These are phyloP conservation scores for Pogonomyrmex californicus DNA, from an alignment of 1,140 invertebrate species.

Conservation along the genomic window DNA sequence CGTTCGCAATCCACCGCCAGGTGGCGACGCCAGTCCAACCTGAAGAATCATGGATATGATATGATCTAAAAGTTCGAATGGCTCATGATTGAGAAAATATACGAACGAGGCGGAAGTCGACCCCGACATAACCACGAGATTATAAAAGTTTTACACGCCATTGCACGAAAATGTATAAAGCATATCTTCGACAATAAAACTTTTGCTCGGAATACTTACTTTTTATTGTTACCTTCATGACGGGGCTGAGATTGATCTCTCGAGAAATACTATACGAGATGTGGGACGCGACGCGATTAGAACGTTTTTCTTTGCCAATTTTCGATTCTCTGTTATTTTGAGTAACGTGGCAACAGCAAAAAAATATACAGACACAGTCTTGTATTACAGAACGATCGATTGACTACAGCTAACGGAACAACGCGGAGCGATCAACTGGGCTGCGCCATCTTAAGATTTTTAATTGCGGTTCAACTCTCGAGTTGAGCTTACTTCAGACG, in stretches of 20 bases:
- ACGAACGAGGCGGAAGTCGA: background rate
- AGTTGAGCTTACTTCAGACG: background rate
- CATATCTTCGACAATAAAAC: background rate
- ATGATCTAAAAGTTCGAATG: background rate
- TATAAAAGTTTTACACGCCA: background rate
- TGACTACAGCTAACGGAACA: background rate
- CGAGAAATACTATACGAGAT: background rate
- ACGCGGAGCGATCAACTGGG: background rate
- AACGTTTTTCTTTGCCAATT: background rate
- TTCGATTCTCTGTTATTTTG: no score
- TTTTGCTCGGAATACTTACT: slow-evolving; percentile 74
- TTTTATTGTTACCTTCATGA: slow-evolving; percentile 83
- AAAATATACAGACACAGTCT: background rate
- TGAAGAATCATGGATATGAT: slow-evolving; percentile 76
- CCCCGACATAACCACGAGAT: slow-evolving; percentile 24
- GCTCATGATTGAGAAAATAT: background rate
- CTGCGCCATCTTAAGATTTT: slow-evolving; percentile 50
- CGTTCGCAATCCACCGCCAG: slow-evolving; percentile 99
- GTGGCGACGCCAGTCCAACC: slow-evolving; percentile 98
- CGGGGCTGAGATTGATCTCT: background rate
- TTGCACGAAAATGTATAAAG: background rate
- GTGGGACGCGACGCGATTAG: background rate
- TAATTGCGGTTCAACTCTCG: slow-evolving; percentile 3
- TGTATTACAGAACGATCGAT: background rate
- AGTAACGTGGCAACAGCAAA: no score